phyloP scores from a whole-genome alignment of 2,113 vertebrate genomes.

The Phycodurus eques region DNA sequence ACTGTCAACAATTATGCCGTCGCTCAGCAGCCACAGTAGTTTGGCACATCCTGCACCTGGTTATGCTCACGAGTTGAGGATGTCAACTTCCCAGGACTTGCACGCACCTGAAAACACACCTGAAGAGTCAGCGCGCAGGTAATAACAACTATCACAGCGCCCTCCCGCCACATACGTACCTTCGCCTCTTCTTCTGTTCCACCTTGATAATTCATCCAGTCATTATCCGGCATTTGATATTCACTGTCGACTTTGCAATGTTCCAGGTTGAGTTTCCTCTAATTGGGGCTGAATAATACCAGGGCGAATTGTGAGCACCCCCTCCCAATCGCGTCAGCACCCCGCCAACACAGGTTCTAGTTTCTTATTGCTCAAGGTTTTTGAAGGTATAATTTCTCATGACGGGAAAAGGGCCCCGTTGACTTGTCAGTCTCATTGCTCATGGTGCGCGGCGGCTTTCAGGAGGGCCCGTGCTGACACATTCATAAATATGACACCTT shows the following conservation, averaged over 20 bases:
- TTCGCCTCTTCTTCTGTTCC: constrained; percentile 21
- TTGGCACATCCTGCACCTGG: constrained; percentile 48
- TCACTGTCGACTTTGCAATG: constrained; percentile 36
- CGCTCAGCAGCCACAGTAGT: constrained; percentile 34
- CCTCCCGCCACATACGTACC: background rate
- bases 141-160: constrained; percentile 33
- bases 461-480: constrained; percentile 71
- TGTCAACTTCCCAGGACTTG: constrained; percentile 28
- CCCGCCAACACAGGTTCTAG: constrained; percentile 50
- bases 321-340: constrained; percentile 7
- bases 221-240: constrained; percentile 67
- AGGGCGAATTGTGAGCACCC: constrained; percentile 54
- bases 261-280: constrained; percentile 72
- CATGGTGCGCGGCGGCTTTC: constrained; percentile 65
- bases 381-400: constrained; percentile 72
- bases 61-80: constrained; percentile 30
- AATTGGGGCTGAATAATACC: constrained; percentile 69
- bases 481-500: constrained; percentile 83
- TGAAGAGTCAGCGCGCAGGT: constrained; percentile 45
- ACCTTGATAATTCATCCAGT: constrained; percentile 55
- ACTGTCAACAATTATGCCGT: constrained; percentile 53
- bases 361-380: constrained; percentile 64
- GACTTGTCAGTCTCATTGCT: constrained; percentile 73
- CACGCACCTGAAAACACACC: constrained; percentile 54
- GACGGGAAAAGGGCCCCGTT: constrained; percentile 65